Percentiles rank a stretch among this genome's conserved stretches.
Evolutionary conservation across 1,140 invertebrate species (phyloP).

Genomic region (Pinna nobilis): DNA sequence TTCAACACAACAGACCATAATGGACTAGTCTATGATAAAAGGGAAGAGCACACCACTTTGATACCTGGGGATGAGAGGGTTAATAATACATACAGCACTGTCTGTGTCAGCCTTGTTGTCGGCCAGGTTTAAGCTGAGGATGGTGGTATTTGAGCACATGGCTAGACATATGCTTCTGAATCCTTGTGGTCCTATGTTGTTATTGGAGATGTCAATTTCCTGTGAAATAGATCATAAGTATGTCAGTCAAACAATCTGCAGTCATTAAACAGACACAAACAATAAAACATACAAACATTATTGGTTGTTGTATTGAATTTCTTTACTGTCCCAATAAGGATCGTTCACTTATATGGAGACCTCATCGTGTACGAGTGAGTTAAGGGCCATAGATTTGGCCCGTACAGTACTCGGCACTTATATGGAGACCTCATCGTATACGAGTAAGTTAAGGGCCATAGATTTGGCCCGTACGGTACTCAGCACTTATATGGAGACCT

Average conservation of each 20-base stretch:
- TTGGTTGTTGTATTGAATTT: not conserved
- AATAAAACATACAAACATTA: not conserved
- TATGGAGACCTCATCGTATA: too few relatives aligned
- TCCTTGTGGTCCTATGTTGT: slow-evolving; percentile 64
- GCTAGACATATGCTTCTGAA: slow-evolving; percentile 64
- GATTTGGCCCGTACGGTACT: too few relatives aligned
- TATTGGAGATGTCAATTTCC: slow-evolving; percentile 63
- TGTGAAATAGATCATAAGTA: slow-evolving; percentile 39
- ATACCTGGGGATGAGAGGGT: too few relatives aligned
- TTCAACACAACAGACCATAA: too few relatives aligned
- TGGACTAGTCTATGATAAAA: too few relatives aligned
- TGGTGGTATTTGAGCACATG: slow-evolving; percentile 53
- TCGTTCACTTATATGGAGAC: not conserved
- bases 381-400: not conserved
- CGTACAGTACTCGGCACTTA: not conserved
- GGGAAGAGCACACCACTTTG: too few relatives aligned
- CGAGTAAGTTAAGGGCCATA: too few relatives aligned
- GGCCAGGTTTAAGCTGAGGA: slow-evolving; percentile 60
- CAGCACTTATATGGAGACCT: too few relatives aligned
- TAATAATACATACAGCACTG: slow-evolving; percentile 58
- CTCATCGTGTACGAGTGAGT: not conserved
- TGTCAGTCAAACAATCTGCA: not conserved
- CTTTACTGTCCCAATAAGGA: not conserved
- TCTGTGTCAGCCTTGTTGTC: slow-evolving; percentile 66
- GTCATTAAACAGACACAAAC: not conserved